phyloP scores from a whole-genome alignment of 1,140 invertebrate species.

The Bilobella aurantiaca region DNA sequence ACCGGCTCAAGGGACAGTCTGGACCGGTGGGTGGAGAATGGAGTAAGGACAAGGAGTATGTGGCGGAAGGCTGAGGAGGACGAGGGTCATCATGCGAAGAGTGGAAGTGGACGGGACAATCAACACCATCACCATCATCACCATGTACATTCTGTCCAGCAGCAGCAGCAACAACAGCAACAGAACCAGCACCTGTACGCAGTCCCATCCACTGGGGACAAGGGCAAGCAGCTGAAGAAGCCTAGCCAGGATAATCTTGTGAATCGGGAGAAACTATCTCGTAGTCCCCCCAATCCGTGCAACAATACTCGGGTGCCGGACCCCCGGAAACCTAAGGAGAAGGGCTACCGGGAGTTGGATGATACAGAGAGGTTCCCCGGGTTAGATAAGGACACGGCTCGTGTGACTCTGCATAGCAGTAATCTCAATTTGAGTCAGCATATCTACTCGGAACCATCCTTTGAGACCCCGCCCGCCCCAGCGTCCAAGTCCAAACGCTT shows the following conservation, averaged over 20 bases:
- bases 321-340: not conserved
- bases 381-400: slow-evolving; percentile 47
- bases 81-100: slow-evolving; percentile 37
- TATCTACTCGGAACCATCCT: slow-evolving; percentile 34
- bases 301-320: not conserved
- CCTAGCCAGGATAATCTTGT: too few species aligned
- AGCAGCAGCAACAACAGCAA: too few species aligned
- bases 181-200: too few species aligned
- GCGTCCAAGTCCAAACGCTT: slow-evolving; percentile 30
- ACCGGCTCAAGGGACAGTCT: slow-evolving; percentile 34
- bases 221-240: too few species aligned
- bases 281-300: not conserved
- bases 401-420: slow-evolving; percentile 31
- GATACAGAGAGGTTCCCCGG: slow-evolving; percentile 48
- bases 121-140: too few species aligned
- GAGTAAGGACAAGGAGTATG: slow-evolving; percentile 27
- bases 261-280: too few species aligned
- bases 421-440: slow-evolving; percentile 32
- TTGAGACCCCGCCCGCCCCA: slow-evolving; percentile 15
- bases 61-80: slow-evolving; percentile 26
- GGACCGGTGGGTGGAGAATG: slow-evolving; percentile 35
- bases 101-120: too few species aligned
- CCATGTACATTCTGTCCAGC: too few species aligned
- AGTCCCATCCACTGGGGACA: too few species aligned
- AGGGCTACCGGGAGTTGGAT: slow-evolving; percentile 45